Percentiles rank a stretch among this genome's conserved stretches.
phyloP scores from a whole-genome alignment of 53 echinoderm and acorn worm species.

The Astropecten irregularis region DNA sequence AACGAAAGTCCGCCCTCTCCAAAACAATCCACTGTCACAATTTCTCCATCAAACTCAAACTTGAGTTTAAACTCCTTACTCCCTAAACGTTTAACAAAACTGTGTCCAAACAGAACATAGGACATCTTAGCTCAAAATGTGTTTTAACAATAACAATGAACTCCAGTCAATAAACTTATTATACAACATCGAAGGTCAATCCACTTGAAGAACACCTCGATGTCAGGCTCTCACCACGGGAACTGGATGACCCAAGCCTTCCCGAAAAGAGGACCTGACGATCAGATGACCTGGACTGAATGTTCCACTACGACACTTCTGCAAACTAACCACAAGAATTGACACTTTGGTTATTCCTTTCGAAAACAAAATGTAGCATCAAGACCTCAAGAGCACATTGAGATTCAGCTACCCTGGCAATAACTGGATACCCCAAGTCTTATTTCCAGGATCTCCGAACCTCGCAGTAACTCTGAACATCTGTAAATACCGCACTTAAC shows the following conservation, averaged over 20 bases:
- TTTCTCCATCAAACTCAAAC: neutral
- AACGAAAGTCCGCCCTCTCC: neutral
- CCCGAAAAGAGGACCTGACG: neutral
- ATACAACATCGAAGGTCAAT: neutral
- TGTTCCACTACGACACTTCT: neutral
- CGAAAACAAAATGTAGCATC: neutral
- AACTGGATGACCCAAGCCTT: no score
- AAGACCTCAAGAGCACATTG: neutral
- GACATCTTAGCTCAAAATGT: neutral
- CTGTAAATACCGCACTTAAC: neutral
- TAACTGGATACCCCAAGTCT: constrained; percentile 12
- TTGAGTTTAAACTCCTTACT: neutral
- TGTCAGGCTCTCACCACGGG: no score
- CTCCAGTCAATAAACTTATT: neutral
- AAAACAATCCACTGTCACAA: neutral
- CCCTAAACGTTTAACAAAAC: neutral
- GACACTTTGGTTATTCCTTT: neutral
- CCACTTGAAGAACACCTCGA: neutral
- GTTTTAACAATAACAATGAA: no score
- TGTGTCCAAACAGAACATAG: neutral
- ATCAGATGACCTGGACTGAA: neutral
- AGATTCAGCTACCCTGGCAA: neutral
- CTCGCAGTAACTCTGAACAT: neutral
- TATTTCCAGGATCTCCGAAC: neutral
- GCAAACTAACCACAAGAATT: neutral